Percentiles rank a stretch among this genome's conserved stretches.
These are phyloP conservation scores for Zhengitettix transpicula DNA, from an alignment of 2,888 invertebrate species.

Conservation along the genomic window DNA sequence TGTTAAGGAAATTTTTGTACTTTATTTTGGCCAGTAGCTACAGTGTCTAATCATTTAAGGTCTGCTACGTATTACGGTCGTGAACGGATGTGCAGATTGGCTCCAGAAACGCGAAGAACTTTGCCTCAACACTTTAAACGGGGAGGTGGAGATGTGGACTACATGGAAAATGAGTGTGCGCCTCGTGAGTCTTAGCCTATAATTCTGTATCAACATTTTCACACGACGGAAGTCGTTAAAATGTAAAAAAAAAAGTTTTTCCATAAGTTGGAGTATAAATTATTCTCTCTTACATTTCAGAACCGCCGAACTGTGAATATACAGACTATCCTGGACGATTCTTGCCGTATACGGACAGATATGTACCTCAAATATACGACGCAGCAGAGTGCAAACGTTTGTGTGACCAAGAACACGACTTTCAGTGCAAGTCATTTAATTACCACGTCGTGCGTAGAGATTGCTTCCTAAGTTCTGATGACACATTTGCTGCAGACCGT, in stretches of 20 bases:
- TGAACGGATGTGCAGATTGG: constrained; percentile 27
- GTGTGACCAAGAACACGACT: constrained; percentile 26
- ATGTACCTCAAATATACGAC: constrained; percentile 21
- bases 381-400: constrained; percentile 24
- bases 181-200: constrained; percentile 23
- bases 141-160: constrained; percentile 27
- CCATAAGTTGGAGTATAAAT: too few species aligned
- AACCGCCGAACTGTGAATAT: constrained; percentile 28
- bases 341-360: constrained; percentile 25
- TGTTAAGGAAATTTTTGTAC: too few species aligned
- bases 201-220: too few species aligned
- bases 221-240: too few species aligned
- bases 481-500: constrained; percentile 22
- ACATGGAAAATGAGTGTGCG: constrained; percentile 36
- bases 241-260: too few species aligned
- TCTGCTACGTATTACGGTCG: constrained; percentile 31
- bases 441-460: constrained; percentile 21
- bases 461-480: constrained; percentile 27
- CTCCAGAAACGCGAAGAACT: constrained; percentile 30
- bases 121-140: constrained; percentile 28
- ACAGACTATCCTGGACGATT: constrained; percentile 24
- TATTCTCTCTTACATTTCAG: constrained; percentile 14
- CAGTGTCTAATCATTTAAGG: constrained; percentile 14
- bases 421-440: constrained; percentile 24
- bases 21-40: not conserved